Percentiles rank a stretch among this genome's conserved stretches.
Evolutionary conservation across 1,140 invertebrate genomes (phyloP).

Genomic region (Ridgeia piscesae): DNA sequence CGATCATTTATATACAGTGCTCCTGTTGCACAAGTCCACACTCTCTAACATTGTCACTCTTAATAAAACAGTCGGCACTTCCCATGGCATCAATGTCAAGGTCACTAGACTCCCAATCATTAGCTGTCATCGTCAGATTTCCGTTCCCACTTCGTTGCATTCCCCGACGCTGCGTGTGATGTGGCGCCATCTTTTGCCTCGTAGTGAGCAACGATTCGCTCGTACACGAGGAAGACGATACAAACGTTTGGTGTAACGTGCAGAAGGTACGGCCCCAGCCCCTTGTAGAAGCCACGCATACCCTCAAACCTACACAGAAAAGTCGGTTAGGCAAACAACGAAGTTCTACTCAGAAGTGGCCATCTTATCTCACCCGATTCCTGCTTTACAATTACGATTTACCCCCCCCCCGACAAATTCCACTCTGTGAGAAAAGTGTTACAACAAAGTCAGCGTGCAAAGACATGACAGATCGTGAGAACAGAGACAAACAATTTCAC

Average conservation of each 20-base stretch:
- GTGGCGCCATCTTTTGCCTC: background rate
- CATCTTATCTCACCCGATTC: background rate
- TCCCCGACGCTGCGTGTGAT: background rate
- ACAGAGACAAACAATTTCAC: background rate
- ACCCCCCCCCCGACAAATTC: background rate
- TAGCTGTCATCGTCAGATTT: background rate
- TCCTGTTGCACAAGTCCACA: background rate
- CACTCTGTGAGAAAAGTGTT: background rate
- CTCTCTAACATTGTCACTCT: too few relatives aligned
- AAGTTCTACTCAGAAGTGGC: background rate
- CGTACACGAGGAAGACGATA: conserved; percentile 94
- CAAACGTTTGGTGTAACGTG: conserved; percentile 94
- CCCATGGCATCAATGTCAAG: background rate
- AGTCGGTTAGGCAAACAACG: background rate
- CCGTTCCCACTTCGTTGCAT: background rate
- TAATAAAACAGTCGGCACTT: background rate
- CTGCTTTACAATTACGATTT: background rate
- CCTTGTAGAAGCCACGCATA: conserved; percentile 92
- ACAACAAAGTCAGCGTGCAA: background rate
- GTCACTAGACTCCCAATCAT: background rate
- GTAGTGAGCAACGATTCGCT: conserved; percentile 59
- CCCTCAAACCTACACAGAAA: conserved; percentile 71
- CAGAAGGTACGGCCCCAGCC: conserved; percentile 81
- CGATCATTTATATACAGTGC: background rate
- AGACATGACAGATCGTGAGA: background rate